Percentiles rank a stretch among this genome's conserved stretches.
Evolutionary conservation across 2,888 invertebrate genomes (phyloP).

Genomic region (Drosophila robusta): DNA sequence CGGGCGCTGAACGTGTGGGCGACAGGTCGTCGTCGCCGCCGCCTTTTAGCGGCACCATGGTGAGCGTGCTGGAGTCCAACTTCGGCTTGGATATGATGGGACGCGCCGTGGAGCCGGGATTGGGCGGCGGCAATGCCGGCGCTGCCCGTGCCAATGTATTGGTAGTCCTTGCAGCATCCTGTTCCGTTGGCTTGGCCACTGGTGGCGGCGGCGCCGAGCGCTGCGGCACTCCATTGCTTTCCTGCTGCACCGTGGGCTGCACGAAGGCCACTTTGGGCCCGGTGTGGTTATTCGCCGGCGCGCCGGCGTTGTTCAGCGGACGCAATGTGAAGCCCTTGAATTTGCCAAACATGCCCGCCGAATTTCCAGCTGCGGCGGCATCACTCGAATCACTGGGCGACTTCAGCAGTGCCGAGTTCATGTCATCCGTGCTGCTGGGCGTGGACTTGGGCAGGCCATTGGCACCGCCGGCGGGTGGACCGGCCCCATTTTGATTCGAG

Average conservation of each 20-base stretch:
- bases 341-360: slow-evolving; percentile 91
- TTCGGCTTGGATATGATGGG: slow-evolving; percentile 93
- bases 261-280: slow-evolving; percentile 87
- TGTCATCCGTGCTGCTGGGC: slow-evolving; percentile 89
- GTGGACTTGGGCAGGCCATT: slow-evolving; percentile 86
- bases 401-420: slow-evolving; percentile 89
- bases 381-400: slow-evolving; percentile 86
- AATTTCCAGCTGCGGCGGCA: slow-evolving; percentile 83
- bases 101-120: slow-evolving; percentile 88
- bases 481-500: slow-evolving; percentile 57
- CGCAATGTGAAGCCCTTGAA: slow-evolving; percentile 93
- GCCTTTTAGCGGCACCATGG: slow-evolving; percentile 69
- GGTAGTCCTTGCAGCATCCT: slow-evolving; percentile 55
- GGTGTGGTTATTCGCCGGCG: slow-evolving; percentile 78
- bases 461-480: slow-evolving; percentile 56
- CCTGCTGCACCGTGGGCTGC: slow-evolving; percentile 83
- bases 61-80: slow-evolving; percentile 90
- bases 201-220: slow-evolving; percentile 88
- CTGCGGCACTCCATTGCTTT: slow-evolving; percentile 83
- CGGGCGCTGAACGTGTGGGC: slow-evolving; percentile 88
- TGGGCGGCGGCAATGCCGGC: slow-evolving; percentile 88
- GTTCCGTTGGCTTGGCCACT: slow-evolving; percentile 83
- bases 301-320: slow-evolving; percentile 81
- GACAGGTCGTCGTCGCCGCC: slow-evolving; percentile 59
- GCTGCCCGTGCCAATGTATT: slow-evolving; percentile 75